Percentiles rank a stretch among this genome's conserved stretches.
Evolutionary conservation across 30 jellyfish, hydroid and myxozoan genomes (phyloP).

Genomic region (Cassiopea andromeda): DNA sequence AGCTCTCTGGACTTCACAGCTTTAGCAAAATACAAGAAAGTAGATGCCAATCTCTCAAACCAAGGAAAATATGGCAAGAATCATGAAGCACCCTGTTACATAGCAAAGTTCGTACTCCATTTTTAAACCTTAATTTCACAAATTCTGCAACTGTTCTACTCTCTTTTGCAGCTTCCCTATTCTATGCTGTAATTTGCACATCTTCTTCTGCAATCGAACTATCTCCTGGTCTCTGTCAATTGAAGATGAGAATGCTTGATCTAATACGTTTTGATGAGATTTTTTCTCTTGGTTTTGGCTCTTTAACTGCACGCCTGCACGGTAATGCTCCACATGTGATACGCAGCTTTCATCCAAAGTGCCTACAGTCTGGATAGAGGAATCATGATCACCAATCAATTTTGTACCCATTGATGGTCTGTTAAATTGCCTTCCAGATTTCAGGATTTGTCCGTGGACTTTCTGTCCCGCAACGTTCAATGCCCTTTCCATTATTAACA

Average conservation of each 20-base stretch:
- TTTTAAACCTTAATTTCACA: not conserved
- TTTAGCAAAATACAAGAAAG: too few relatives aligned
- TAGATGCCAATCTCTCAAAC: too few relatives aligned
- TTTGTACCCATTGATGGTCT: conserved; percentile 23
- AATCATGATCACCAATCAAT: conserved; percentile 51
- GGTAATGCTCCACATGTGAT: conserved; percentile 52
- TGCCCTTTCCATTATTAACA: not conserved
- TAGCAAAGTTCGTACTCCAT: not conserved
- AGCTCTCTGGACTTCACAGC: too few relatives aligned
- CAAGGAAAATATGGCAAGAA: not conserved
- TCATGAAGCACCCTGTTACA: not conserved
- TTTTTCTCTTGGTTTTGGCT: conserved; percentile 2
- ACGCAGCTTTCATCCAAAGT: conserved; percentile 62
- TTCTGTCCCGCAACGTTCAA: not conserved
- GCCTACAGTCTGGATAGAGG: conserved; percentile 47
- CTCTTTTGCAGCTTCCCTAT: conserved; percentile 55
- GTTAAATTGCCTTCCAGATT: not conserved
- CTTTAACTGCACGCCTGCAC: not conserved
- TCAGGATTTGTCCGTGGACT: conserved; percentile 1
- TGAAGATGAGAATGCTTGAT: conserved; percentile 29
- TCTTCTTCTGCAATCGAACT: conserved; percentile 56
- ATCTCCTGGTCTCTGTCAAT: conserved; percentile 57
- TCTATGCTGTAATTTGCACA: conserved; percentile 53
- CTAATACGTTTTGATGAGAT: conserved; percentile 25
- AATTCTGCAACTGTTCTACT: conserved; percentile 37